These are phyloP conservation scores for Rhingia campestris DNA, from an alignment of 2,888 invertebrate genomes.

Conservation along the genomic window DNA sequence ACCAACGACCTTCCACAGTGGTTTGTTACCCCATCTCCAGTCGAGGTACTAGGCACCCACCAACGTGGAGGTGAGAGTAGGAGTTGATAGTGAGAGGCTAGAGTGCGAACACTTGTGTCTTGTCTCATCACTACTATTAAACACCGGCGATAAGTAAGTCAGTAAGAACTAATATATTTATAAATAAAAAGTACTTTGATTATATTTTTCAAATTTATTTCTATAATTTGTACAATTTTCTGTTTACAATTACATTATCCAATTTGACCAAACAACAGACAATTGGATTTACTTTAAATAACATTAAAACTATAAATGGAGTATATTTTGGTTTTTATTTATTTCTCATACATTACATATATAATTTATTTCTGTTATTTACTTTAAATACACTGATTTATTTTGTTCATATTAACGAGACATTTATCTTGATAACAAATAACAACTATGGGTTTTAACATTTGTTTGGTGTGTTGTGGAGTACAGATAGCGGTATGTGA, in stretches of 20 bases:
- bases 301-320: conserved; percentile 56
- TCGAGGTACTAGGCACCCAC: no score
- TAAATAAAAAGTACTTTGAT: background rate
- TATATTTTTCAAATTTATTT: conserved; percentile 7
- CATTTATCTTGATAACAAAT: conserved; percentile 42
- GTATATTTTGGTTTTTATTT: conserved; percentile 36
- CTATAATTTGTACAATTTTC: conserved; percentile 37
- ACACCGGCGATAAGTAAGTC: no score
- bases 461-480: background rate
- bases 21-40: no score
- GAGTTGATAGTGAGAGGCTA: no score
- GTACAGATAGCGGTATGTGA: background rate
- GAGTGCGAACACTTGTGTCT: no score
- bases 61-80: no score
- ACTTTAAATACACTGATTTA: conserved; percentile 25
- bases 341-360: conserved; percentile 26
- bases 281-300: conserved; percentile 44
- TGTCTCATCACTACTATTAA: no score
- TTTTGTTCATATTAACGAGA: conserved; percentile 28
- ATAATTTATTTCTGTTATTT: conserved; percentile 26
- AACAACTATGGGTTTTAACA: conserved; percentile 41
- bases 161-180: no score
- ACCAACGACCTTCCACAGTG: no score
- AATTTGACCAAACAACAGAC: conserved; percentile 51
- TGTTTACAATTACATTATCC: conserved; percentile 38